Conservation (phyloP, 2,113 vertebrate genomes). For the Cryptotis parvus region DNA sequence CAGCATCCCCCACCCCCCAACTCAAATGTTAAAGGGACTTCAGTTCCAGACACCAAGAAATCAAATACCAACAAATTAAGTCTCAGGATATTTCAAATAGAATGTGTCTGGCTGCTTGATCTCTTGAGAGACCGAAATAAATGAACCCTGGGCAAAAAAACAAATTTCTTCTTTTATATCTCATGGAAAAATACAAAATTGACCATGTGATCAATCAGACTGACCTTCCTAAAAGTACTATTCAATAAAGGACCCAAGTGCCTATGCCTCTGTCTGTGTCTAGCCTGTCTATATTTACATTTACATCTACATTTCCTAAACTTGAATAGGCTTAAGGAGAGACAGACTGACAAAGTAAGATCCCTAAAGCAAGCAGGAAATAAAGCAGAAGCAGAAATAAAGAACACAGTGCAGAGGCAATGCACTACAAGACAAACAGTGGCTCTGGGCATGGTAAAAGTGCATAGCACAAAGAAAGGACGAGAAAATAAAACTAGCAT, state of each 20-base stretch:
- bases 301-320: not conserved
- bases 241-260: not conserved
- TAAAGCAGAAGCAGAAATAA: not conserved
- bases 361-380: not conserved
- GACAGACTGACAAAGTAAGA: not conserved
- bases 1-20: too few relatives aligned
- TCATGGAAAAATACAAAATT: not conserved
- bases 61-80: conserved; percentile 38
- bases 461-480: not conserved
- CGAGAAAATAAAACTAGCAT: not conserved
- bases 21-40: too few relatives aligned
- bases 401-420: not conserved
- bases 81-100: not conserved
- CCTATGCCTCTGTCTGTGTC: not conserved
- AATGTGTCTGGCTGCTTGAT: not conserved
- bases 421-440: not conserved
- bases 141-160: not conserved
- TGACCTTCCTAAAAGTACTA: not conserved
- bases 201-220: not conserved
- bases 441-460: not conserved
- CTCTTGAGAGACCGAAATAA: conserved; percentile 24
- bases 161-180: not conserved
- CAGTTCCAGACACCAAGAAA: not conserved
- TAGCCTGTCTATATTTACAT: not conserved
- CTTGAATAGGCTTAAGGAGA: not conserved